These are phyloP conservation scores for Lophotis ruficrista DNA, from an alignment of 2,113 vertebrate genomes.

Conservation along the genomic window DNA sequence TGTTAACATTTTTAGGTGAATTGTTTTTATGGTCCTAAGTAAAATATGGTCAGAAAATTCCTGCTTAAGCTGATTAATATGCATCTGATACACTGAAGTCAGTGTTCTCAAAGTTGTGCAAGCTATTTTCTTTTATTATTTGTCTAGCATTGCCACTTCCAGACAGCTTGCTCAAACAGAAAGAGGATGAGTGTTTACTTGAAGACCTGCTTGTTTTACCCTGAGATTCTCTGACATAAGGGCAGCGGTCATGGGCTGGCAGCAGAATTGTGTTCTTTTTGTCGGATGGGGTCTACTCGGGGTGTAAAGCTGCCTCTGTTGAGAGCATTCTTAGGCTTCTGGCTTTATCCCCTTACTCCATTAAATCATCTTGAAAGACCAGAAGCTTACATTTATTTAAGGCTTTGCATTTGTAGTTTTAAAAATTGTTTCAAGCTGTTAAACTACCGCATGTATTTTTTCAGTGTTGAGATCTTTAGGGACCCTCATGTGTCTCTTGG, in stretches of 20 bases:
- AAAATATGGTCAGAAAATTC: conserved; percentile 2
- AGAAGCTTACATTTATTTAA: conserved; percentile 8
- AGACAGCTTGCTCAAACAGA: neutral
- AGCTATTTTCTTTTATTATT: neutral
- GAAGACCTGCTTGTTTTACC: neutral
- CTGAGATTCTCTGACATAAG: neutral
- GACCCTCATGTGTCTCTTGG: conserved; percentile 88
- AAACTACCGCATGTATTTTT: neutral
- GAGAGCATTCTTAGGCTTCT: neutral
- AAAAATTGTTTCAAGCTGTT: conserved; percentile 23
- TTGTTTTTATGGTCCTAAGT: neutral
- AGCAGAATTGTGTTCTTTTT: neutral
- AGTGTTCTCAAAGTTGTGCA: neutral
- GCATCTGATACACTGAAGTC: neutral
- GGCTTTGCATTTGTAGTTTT: neutral
- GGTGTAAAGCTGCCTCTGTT: neutral
- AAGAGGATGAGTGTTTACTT: neutral
- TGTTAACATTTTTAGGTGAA: conserved; percentile 15
- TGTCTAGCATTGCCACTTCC: neutral
- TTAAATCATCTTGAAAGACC: conserved; percentile 29
- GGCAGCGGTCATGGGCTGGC: neutral
- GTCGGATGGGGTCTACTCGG: neutral
- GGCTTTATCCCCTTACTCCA: neutral
- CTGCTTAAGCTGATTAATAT: neutral
- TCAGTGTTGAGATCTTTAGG: conserved; percentile 90